Percentiles rank a stretch among this genome's conserved stretches.
Evolutionary conservation across 2,888 invertebrate species (phyloP).

Genomic region (Campoplex nolae): DNA sequence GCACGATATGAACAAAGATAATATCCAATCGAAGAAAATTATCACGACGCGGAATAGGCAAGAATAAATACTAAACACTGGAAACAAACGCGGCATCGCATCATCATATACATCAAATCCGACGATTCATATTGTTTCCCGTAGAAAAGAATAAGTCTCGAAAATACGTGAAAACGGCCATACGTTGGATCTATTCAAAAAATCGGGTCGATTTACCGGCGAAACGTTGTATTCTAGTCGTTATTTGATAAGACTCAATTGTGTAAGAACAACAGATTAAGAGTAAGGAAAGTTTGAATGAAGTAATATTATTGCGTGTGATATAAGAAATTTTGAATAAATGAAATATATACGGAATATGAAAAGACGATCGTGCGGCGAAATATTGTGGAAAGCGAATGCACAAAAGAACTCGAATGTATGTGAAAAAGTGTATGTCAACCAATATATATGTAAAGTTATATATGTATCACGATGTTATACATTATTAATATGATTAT

Average conservation of each 20-base stretch:
- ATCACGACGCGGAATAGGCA: not conserved
- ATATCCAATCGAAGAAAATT: not conserved
- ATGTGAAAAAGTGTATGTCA: constrained; percentile 52
- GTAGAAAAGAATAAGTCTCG: not conserved
- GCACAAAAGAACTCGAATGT: not conserved
- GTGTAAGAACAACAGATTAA: constrained; percentile 3
- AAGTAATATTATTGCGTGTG: constrained; percentile 2
- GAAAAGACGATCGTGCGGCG: constrained; percentile 5
- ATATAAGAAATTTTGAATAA: constrained; percentile 7
- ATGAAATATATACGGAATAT: not conserved
- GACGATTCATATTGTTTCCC: not conserved
- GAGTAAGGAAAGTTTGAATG: constrained; percentile 14
- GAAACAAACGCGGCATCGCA: not conserved
- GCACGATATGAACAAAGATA: not conserved
- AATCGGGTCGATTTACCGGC: not conserved
- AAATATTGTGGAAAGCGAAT: constrained; percentile 23
- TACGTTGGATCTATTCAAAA: not conserved
- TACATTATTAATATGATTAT: constrained; percentile 44
- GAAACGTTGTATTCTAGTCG: constrained; percentile 67
- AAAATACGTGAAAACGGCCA: constrained; percentile 6
- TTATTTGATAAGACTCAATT: constrained; percentile 57
- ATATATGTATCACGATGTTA: constrained; percentile 43
- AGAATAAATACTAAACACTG: not conserved
- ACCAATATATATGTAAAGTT: constrained; percentile 58
- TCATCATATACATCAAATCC: not conserved